Evolutionary conservation across 2,113 vertebrate species (phyloP).

Genomic region (Bungarus multicinctus): DNA sequence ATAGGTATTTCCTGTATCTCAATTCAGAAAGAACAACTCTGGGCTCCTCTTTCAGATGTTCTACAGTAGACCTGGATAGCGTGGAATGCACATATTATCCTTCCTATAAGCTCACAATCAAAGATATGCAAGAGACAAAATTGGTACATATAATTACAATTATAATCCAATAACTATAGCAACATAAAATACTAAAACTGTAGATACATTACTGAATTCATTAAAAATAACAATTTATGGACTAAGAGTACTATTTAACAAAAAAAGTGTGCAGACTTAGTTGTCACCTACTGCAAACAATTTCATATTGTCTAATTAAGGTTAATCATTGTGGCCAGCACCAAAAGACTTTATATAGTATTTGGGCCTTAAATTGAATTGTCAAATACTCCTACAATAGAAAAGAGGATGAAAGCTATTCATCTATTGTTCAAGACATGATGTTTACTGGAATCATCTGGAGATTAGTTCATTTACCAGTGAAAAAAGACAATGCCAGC

Average conservation of each 20-base stretch:
- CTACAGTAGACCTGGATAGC: too few relatives aligned
- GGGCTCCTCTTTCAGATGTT: background rate
- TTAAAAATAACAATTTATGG: background rate
- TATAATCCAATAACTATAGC: background rate
- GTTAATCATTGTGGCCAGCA: background rate
- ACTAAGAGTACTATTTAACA: background rate
- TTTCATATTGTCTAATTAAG: background rate
- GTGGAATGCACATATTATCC: background rate
- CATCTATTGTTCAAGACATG: background rate
- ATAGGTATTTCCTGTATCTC: background rate
- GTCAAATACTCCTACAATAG: background rate
- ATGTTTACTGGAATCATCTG: background rate
- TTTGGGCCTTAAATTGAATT: background rate
- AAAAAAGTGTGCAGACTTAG: background rate
- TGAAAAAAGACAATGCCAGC: background rate
- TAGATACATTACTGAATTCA: background rate
- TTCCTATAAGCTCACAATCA: background rate
- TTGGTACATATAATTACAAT: background rate
- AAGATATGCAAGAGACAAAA: background rate
- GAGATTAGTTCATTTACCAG: background rate
- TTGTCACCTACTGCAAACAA: background rate
- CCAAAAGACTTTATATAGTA: background rate
- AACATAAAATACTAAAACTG: background rate
- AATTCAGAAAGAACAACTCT: background rate
- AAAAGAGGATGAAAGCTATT: background rate